A percentile compares a stretch with the other conserved stretches of the same genome.
Conservation (phyloP, 2,113 vertebrate genomes). For the Dendropsophus ebraccatus region DNA sequence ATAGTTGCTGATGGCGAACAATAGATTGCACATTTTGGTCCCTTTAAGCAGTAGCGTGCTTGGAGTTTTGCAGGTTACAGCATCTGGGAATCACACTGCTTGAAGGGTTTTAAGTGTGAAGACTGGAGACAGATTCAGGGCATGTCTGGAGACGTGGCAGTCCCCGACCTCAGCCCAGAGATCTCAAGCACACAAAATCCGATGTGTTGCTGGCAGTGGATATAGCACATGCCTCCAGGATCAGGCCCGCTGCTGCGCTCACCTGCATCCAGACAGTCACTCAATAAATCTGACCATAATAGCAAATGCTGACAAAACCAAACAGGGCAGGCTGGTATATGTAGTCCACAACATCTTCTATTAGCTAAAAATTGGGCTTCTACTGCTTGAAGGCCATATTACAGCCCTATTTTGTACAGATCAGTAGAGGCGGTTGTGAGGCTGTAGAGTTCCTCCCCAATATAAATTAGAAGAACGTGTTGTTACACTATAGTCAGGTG, state of each 20-base stretch:
- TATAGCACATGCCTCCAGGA: neutral
- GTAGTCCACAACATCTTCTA: neutral
- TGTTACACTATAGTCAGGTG: too few relatives aligned
- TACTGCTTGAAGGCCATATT: too few relatives aligned
- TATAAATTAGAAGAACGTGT: too few relatives aligned
- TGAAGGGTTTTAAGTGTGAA: slow-evolving; percentile 9
- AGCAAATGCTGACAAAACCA: neutral
- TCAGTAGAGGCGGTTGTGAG: too few relatives aligned
- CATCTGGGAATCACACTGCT: slow-evolving; percentile 3
- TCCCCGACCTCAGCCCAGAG: neutral
- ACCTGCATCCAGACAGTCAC: neutral
- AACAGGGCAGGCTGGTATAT: neutral
- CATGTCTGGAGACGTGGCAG: slow-evolving; percentile 51
- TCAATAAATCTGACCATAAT: neutral
- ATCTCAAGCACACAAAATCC: neutral
- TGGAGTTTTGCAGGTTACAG: neutral
- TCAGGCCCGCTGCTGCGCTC: neutral
- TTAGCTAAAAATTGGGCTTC: too few relatives aligned
- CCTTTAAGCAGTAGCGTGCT: neutral
- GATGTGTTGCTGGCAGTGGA: neutral
- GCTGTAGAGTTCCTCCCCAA: too few relatives aligned
- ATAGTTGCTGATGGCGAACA: neutral
- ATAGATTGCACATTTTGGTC: neutral
- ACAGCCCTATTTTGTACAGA: too few relatives aligned
- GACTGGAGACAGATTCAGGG: slow-evolving; percentile 8